These are phyloP conservation scores for Podabrus alpinus DNA, from an alignment of 2,888 invertebrate genomes.

Conservation along the genomic window DNA sequence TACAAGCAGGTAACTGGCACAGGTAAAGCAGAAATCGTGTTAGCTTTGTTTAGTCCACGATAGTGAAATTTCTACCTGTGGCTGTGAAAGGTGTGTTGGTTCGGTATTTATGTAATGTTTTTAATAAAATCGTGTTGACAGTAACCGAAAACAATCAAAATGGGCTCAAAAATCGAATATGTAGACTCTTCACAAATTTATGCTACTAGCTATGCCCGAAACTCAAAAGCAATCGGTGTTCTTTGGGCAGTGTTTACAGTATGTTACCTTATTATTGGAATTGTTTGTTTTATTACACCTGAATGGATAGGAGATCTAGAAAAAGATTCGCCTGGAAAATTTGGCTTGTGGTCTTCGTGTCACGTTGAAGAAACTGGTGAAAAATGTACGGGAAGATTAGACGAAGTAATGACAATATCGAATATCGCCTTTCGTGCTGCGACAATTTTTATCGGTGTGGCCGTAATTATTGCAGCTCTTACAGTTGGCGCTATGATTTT, in stretches of 20 bases:
- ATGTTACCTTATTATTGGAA: conserved; percentile 94
- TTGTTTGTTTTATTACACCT: conserved; percentile 94
- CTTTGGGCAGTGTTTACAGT: conserved; percentile 98
- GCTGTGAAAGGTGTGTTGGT: conserved; percentile 20
- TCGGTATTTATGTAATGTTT: conserved; percentile 18
- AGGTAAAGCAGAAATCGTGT: conserved; percentile 1
- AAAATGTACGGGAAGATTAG: conserved; percentile 82
- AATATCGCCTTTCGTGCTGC: conserved; percentile 84
- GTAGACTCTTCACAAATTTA: conserved; percentile 89
- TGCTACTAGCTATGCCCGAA: conserved; percentile 87
- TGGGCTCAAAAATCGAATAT: conserved; percentile 92
- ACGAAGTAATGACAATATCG: conserved; percentile 76
- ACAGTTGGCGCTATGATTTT: conserved; percentile 88
- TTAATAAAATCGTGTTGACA: conserved; percentile 5
- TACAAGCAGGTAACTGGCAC: not conserved
- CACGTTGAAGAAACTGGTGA: conserved; percentile 76
- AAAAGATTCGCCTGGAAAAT: conserved; percentile 85
- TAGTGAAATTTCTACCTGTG: conserved; percentile 14
- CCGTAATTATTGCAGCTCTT: conserved; percentile 82
- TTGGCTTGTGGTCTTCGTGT: conserved; percentile 92
- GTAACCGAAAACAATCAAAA: conserved; percentile 46
- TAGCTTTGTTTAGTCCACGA: not conserved
- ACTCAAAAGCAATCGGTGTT: conserved; percentile 94
- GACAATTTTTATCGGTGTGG: conserved; percentile 85
- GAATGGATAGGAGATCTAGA: conserved; percentile 88